Evolutionary conservation across 2,888 invertebrate species (phyloP).

Genomic region (Synanthedon vespiformis): DNA sequence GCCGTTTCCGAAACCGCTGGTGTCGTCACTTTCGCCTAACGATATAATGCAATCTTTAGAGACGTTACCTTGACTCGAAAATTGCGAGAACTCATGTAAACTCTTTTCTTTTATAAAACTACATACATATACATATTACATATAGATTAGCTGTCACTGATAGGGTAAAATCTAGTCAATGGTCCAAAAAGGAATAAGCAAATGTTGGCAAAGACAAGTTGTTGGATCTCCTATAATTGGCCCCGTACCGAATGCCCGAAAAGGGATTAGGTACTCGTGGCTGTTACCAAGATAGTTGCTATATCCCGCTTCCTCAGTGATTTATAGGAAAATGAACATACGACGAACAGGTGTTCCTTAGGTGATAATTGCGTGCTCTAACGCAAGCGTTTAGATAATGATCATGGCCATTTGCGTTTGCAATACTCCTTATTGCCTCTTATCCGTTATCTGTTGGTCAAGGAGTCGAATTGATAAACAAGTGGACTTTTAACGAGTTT

Average conservation of each 20-base stretch:
- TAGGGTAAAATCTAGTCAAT: conserved; percentile 5
- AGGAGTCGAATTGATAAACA: conserved; percentile 12
- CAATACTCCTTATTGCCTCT: conserved; percentile 16
- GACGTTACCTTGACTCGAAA: conserved; percentile 10
- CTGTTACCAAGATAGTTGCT: conserved; percentile 13
- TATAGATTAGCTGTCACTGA: background rate
- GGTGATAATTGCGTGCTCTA: conserved; percentile 43
- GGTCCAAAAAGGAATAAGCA: conserved; percentile 14
- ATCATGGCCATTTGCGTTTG: conserved; percentile 33
- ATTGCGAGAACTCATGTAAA: background rate
- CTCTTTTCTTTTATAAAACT: too few relatives aligned
- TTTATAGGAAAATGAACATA: conserved; percentile 29
- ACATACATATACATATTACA: too few relatives aligned
- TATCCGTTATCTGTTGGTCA: conserved; percentile 9
- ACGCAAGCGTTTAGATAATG: conserved; percentile 44
- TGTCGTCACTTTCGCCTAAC: background rate
- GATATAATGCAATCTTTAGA: background rate
- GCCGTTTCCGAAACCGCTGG: background rate
- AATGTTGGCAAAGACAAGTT: conserved; percentile 10
- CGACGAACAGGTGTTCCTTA: conserved; percentile 33
- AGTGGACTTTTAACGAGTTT: conserved; percentile 14
- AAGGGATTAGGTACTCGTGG: conserved; percentile 17
- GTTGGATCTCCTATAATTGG: conserved; percentile 20
- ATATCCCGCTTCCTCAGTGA: conserved; percentile 9
- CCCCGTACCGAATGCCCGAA: conserved; percentile 13